Percentiles rank a stretch among this genome's conserved stretches.
Conservation (phyloP, 1,140 invertebrate species). For the Drosophila rufa region DNA sequence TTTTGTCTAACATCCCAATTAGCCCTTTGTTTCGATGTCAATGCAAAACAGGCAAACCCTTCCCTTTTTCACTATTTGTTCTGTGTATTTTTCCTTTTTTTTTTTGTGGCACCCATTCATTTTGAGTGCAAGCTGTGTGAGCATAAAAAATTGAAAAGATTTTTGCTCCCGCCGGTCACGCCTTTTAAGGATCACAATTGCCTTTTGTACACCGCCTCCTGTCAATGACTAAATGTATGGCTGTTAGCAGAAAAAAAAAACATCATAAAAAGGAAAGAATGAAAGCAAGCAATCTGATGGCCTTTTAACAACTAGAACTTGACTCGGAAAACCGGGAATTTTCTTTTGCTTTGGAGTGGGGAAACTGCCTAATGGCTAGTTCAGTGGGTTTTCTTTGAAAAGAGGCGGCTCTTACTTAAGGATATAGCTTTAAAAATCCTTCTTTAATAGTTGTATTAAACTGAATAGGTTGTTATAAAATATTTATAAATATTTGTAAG, state of each 20-base stretch:
- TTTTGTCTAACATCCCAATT: slow-evolving; percentile 64
- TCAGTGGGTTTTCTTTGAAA: neutral
- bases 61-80: slow-evolving; percentile 23
- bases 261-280: slow-evolving; percentile 3
- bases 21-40: slow-evolving; percentile 58
- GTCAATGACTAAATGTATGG: slow-evolving; percentile 61
- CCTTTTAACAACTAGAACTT: slow-evolving; percentile 51
- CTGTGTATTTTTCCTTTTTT: neutral
- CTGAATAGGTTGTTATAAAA: fast-evolving
- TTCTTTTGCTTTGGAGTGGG: slow-evolving; percentile 1
- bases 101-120: slow-evolving; percentile 20
- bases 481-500: neutral
- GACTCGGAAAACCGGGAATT: slow-evolving; percentile 12
- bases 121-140: slow-evolving; percentile 35
- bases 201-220: slow-evolving; percentile 50
- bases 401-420: neutral
- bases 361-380: slow-evolving; percentile 33
- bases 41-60: slow-evolving; percentile 52
- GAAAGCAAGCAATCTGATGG: slow-evolving; percentile 38
- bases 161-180: slow-evolving; percentile 39
- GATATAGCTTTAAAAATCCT: slow-evolving; percentile 13
- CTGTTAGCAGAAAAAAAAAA: slow-evolving; percentile 26
- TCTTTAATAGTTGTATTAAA: neutral
- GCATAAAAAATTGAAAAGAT: slow-evolving; percentile 47
- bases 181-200: slow-evolving; percentile 56